Base-by-base conservation (phyloP, 2,888 invertebrate species). In the Nomada goodeniana region DNA sequence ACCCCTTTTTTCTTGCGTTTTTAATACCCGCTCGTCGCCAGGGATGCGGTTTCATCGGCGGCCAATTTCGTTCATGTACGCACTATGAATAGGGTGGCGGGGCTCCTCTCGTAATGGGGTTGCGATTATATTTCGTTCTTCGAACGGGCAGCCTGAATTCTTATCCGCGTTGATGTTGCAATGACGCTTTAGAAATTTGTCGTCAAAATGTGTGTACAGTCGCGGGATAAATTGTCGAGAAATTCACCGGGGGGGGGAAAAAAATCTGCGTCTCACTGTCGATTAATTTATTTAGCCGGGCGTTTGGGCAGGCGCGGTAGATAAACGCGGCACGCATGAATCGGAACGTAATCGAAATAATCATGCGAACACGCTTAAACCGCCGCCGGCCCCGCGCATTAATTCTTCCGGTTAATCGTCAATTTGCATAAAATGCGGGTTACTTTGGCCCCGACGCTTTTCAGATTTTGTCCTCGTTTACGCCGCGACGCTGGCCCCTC, bases 361-460 rank as follows among this genome's bases (percentile, higher is more conserved):
- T 74, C 23, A 9, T 29, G 36, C 11, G 57, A 57, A 23, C 20
- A 1, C 29, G 26, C 55, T 18, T 29, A 5, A 13, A 13, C 10
- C 3, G 15, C 72, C 72, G 18, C 26, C 2, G 15, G 0, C 7
- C 2, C 20, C 7, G 53, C n/a, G 29, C 47, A 77, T 77, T 77
- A 77, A 67, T 77, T 77, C 36, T 47, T 55, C 44, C 55, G 47
- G 60, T 47, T 36, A 26, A 60, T n/a, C 42, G n/a, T 23, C 23
- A 15, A 65, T 65, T 74, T 55, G 47, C 73, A 70, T 74, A 44
- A 81, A 74, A 70, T 60, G 65, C 60, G 50, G 60, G 81, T 74
- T 80, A 74, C 42, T 61, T 64, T 73, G 72, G 60, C 47, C 72
- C 67, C 63, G 52, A 72, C 52, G 64, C 23, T 42, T 76, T 52